A percentile compares a stretch with the other conserved stretches of the same genome.
phyloP scores from a whole-genome alignment of 2,888 invertebrate genomes.

The Parnassius glacialis region DNA sequence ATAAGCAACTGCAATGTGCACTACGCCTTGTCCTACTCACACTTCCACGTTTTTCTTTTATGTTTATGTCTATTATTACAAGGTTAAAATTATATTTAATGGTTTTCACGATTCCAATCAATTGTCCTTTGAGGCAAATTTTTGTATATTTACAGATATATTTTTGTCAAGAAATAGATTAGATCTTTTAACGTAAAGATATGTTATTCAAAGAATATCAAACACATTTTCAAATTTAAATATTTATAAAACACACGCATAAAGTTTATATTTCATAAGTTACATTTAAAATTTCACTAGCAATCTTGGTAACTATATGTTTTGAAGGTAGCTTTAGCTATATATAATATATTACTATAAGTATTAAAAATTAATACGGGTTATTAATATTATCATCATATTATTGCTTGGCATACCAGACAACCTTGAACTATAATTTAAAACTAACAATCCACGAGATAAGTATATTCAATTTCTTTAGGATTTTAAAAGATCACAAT shows the following conservation, averaged over 20 bases:
- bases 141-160: not conserved
- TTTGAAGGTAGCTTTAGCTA: not conserved
- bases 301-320: constrained; percentile 21
- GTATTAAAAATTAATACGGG: not conserved
- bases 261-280: not conserved
- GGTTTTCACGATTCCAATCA: no score
- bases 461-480: no score
- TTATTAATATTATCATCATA: constrained; percentile 1
- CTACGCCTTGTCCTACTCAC: no score
- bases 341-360: not conserved
- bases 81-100: no score
- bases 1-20: no score
- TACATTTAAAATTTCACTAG: constrained; percentile 11
- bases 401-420: constrained; percentile 17
- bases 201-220: not conserved
- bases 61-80: no score
- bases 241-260: not conserved
- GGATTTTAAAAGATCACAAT: no score
- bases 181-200: not conserved
- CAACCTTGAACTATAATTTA: not conserved
- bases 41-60: no score
- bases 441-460: not conserved
- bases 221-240: not conserved
- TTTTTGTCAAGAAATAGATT: not conserved
- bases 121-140: no score